A percentile compares a stretch with the other conserved stretches of the same genome.
Conservation (phyloP, 2,797 vertebrate species). For the Octomys mimax region DNA sequence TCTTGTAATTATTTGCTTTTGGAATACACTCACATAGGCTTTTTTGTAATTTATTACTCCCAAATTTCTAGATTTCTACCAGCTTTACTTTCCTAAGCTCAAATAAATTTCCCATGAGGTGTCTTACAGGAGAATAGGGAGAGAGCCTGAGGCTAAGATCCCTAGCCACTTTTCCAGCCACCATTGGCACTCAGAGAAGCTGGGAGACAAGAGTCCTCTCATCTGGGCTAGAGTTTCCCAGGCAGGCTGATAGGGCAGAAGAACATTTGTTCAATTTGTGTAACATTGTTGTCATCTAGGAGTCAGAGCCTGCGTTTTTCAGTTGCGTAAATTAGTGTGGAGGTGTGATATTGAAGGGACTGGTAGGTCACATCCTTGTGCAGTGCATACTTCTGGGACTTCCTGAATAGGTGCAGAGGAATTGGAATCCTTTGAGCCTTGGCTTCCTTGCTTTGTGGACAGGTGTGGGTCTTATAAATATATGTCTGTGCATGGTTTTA, state of each 20-base stretch:
- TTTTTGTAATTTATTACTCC: neutral
- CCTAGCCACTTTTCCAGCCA: slow-evolving; percentile 14
- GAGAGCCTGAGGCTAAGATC: slow-evolving; percentile 33
- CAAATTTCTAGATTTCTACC: slow-evolving; percentile 57
- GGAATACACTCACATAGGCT: neutral
- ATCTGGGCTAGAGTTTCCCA: neutral
- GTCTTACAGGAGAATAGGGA: neutral
- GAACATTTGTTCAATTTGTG: slow-evolving; percentile 40
- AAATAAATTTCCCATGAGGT: slow-evolving; percentile 56
- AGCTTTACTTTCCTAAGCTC: slow-evolving; percentile 29
- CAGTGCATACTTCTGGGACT: neutral
- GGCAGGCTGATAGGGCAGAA: neutral
- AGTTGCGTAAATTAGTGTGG: slow-evolving; percentile 19
- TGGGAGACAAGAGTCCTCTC: neutral
- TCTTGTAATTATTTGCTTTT: slow-evolving; percentile 61
- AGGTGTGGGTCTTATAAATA: slow-evolving; percentile 53
- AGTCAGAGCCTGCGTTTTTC: slow-evolving; percentile 24
- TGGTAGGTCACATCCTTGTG: slow-evolving; percentile 9
- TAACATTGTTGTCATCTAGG: neutral
- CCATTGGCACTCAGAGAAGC: neutral
- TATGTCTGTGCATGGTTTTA: slow-evolving; percentile 66
- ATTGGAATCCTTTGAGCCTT: slow-evolving; percentile 52
- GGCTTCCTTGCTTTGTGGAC: slow-evolving; percentile 42
- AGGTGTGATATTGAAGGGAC: neutral
- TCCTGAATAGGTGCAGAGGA: slow-evolving; percentile 51